Evolutionary conservation across 1,140 invertebrate species (phyloP).

Genomic region (Sminthurinus signatus): DNA sequence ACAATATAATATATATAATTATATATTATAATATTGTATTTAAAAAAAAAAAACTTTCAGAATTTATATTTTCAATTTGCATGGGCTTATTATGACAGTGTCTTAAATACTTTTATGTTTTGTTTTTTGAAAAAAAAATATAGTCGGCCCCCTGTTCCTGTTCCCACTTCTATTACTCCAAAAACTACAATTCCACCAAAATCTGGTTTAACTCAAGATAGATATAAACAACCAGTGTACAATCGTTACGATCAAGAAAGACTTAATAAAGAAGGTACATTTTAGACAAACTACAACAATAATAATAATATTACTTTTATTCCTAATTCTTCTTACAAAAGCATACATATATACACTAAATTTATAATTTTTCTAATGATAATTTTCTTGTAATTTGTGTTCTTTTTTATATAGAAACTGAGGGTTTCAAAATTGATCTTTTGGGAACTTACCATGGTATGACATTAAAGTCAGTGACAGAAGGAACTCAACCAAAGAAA

Average conservation of each 20-base stretch:
- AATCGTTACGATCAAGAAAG: constrained; percentile 98
- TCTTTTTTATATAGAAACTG: constrained; percentile 62
- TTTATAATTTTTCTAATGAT: too few relatives aligned
- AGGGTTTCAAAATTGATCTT: constrained; percentile 96
- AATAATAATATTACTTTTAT: neutral
- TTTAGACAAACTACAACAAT: neutral
- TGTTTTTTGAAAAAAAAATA: too few relatives aligned
- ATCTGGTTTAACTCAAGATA: constrained; percentile 62
- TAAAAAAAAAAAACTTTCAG: too few relatives aligned
- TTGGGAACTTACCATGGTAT: constrained; percentile 96
- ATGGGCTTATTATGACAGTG: too few relatives aligned
- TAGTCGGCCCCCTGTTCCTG: constrained; percentile 13
- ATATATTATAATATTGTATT: too few relatives aligned
- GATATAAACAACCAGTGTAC: constrained; percentile 66
- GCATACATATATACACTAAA: too few relatives aligned
- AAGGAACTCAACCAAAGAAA: constrained; percentile 64
- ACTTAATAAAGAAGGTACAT: constrained; percentile 57
- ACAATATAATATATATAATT: too few relatives aligned
- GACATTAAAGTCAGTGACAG: constrained; percentile 94
- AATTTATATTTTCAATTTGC: too few relatives aligned
- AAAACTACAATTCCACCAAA: constrained; percentile 58
- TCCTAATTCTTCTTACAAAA: neutral
- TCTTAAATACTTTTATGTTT: too few relatives aligned
- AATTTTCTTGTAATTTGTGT: constrained; percentile 20
- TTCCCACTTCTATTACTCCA: constrained; percentile 42